phyloP scores from a whole-genome alignment of 2,797 vertebrate species.

The Cossypha heuglini region DNA sequence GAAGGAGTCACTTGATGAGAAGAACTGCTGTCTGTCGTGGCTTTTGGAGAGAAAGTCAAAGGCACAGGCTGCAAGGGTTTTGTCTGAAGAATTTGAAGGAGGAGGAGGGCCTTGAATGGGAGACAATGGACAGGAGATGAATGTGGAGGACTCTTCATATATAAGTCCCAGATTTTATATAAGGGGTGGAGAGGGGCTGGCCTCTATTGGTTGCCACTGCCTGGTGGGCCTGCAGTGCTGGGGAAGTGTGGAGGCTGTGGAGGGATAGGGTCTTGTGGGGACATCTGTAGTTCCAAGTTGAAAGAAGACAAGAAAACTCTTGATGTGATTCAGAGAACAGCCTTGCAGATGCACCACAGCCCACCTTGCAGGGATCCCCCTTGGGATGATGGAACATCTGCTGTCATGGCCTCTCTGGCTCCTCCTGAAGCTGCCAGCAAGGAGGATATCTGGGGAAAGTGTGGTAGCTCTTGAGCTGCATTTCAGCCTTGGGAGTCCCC shows the following conservation, averaged over 20 bases:
- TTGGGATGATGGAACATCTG: background rate
- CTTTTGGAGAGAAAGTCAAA: background rate
- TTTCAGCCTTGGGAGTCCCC: background rate
- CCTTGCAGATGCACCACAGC: background rate
- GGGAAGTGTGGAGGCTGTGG: background rate
- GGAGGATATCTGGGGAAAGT: background rate
- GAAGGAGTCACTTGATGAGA: background rate
- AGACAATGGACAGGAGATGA: background rate
- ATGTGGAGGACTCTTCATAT: background rate
- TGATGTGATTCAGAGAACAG: background rate
- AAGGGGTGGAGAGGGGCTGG: background rate
- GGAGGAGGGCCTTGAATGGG: background rate
- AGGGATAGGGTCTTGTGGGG: background rate
- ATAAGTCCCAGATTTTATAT: background rate
- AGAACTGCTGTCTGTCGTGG: background rate
- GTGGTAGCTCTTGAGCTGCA: background rate
- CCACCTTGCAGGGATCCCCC: background rate
- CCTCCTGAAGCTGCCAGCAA: background rate
- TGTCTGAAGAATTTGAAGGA: background rate
- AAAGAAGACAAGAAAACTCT: background rate
- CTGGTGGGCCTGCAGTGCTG: background rate
- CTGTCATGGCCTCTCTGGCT: background rate
- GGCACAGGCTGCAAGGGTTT: background rate
- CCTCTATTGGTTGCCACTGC: accelerated
- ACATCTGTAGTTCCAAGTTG: background rate